A percentile compares a stretch with the other conserved stretches of the same genome.
phyloP scores from a whole-genome alignment of 1,140 invertebrate genomes.

The Olivierus martensii region DNA sequence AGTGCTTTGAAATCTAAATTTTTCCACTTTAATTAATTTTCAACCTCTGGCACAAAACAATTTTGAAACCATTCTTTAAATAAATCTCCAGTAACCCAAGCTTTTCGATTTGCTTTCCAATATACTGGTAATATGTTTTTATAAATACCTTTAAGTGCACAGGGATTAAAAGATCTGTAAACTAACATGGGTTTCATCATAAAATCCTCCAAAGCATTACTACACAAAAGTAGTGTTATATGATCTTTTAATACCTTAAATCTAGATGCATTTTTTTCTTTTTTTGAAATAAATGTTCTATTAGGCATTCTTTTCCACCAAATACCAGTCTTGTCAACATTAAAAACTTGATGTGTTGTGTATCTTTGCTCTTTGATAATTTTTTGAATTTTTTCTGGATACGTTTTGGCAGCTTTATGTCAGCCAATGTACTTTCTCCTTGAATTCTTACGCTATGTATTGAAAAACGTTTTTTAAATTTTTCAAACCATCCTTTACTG shows the following conservation, averaged over 20 bases:
- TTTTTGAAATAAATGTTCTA: constrained; percentile 2
- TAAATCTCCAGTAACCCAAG: constrained; percentile 6
- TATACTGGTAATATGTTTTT: constrained; percentile 8
- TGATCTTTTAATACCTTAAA: neutral
- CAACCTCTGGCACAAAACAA: no score
- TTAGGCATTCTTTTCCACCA: constrained; percentile 21
- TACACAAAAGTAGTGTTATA: constrained; percentile 1
- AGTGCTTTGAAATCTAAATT: no score
- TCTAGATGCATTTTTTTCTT: constrained; percentile 6
- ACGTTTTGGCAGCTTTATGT: constrained; percentile 24
- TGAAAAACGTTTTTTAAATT: constrained; percentile 25
- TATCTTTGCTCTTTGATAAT: constrained; percentile 28
- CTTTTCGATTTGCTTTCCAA: constrained; percentile 12
- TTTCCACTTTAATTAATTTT: no score
- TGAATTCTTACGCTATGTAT: constrained; percentile 26
- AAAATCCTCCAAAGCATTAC: constrained; percentile 8
- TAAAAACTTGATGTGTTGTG: constrained; percentile 24
- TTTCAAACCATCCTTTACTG: constrained; percentile 28
- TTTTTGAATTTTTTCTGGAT: constrained; percentile 12
- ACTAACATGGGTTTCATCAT: constrained; percentile 13
- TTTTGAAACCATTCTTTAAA: constrained; percentile 14
- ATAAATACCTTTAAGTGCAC: constrained; percentile 5
- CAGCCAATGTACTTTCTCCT: constrained; percentile 26
- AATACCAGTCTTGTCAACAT: constrained; percentile 19
- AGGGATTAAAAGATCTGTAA: constrained; percentile 11